Evolutionary conservation across 2,888 invertebrate species (phyloP), one percentile per base, ranked within the genome.

Genomic region (Lysandra coridon): DNA sequence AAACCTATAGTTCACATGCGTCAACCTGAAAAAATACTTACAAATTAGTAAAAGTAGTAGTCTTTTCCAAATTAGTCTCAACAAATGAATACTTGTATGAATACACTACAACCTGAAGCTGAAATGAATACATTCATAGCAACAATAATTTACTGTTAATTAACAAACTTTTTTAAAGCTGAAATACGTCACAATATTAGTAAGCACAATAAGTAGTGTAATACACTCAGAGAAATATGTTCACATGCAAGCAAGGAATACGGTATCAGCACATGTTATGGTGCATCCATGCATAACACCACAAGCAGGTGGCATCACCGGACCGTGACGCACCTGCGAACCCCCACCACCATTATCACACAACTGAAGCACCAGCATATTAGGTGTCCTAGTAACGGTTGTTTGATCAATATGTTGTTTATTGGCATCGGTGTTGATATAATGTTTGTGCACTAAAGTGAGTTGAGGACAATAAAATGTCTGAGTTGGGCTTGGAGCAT

Each of bases 401-500:
- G 91, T 93, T 94, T 88, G 90, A 94, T 94, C 94, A 94, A 94
- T 94, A 94, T 86, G 86, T 87, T 85, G 83, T 85, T 87, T 86
- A 86, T 86, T 86, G 84, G 84, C 87, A 86, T 88, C 88, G 85
- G 83, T 85, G 85, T 87, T 85, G 88, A 92, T 86, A 92, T 86
- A 89, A 92, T 91, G 90, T 88, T 86, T 87, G 85, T 86, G 86
- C 87, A 84, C 84, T 80, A 79, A 80, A 84, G 85, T 87, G 84
- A 82, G 81, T 84, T 84, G 84, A 86, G 83, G 49, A 80, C 79
- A 83, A 80, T 82, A 92, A 90, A 89, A 94, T 94, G 94, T 88
- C 94, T 78, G 93, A 94, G 86, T 92, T 95, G 94, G 94, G 90
- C 78, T 93, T 94, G 86, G 95, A 95, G 86, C 93, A 92, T 85